Percentiles rank a stretch among this genome's conserved stretches.
Evolutionary conservation across 2,113 vertebrate genomes (phyloP).

Genomic region (Ameiurus melas): DNA sequence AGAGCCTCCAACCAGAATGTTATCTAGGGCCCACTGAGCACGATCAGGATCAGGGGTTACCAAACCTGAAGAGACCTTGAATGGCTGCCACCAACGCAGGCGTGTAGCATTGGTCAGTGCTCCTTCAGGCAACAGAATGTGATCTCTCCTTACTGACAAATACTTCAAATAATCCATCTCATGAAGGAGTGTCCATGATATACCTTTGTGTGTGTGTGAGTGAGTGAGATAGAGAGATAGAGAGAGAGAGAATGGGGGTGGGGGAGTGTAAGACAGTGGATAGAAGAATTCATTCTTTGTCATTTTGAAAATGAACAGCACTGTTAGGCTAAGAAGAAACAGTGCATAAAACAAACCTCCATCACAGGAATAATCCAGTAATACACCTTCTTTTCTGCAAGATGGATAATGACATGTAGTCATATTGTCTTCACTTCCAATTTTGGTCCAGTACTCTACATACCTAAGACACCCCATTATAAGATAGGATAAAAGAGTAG

Average conservation of each 20-base stretch:
- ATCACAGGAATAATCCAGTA: constrained; percentile 91
- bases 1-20: constrained; percentile 93
- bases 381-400: constrained; percentile 93
- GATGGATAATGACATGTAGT: constrained; percentile 90
- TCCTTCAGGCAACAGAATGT: constrained; percentile 87
- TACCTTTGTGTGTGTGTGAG: constrained; percentile 71
- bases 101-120: constrained; percentile 91
- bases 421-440: constrained; percentile 95
- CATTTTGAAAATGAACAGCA: background rate
- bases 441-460: constrained; percentile 97
- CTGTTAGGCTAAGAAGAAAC: background rate
- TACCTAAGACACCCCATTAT: constrained; percentile 74
- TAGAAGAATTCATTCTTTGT: background rate
- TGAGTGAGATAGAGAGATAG: background rate
- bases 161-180: constrained; percentile 99
- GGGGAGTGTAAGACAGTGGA: background rate
- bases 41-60: constrained; percentile 84
- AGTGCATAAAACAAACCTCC: constrained; percentile 76
- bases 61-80: constrained; percentile 81
- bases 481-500: background rate
- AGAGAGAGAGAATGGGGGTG: background rate
- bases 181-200: constrained; percentile 93
- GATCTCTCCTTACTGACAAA: constrained; percentile 90
- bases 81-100: constrained; percentile 98
- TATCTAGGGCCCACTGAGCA: constrained; percentile 96